These are phyloP conservation scores for Chiroxiphia lanceolata DNA, from an alignment of 2,797 vertebrate genomes.

Conservation along the genomic window DNA sequence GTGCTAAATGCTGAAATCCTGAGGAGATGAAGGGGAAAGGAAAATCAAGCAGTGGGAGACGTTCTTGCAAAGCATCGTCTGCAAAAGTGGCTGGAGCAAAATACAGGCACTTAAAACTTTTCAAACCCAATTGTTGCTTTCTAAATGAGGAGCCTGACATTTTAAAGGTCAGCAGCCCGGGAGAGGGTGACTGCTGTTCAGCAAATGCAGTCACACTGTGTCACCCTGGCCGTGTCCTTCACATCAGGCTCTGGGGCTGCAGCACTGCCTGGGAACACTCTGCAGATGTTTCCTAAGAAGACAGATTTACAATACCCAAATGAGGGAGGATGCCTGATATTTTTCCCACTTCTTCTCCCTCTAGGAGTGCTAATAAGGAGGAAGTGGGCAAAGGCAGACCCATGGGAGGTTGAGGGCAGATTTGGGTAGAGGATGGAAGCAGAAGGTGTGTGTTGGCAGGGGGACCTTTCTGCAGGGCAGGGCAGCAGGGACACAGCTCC, in stretches of 20 bases:
- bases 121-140: background rate
- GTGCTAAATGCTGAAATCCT: background rate
- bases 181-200: background rate
- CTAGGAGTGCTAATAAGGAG: background rate
- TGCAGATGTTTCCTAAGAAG: background rate
- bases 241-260: background rate
- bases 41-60: background rate
- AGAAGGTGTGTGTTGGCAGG: background rate
- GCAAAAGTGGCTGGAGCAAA: background rate
- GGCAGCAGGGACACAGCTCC: background rate
- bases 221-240: background rate
- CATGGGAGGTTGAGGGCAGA: accelerated
- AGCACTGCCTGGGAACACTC: background rate
- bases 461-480: background rate
- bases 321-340: background rate
- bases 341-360: background rate
- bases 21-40: background rate
- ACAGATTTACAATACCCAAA: background rate
- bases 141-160: conserved; percentile 46
- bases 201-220: background rate
- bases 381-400: accelerated
- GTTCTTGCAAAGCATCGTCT: background rate
- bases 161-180: conserved; percentile 14
- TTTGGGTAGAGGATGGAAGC: background rate
- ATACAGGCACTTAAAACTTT: background rate